These are phyloP conservation scores for Pedionomus torquatus DNA, from an alignment of 2,113 vertebrate species.

Conservation along the genomic window DNA sequence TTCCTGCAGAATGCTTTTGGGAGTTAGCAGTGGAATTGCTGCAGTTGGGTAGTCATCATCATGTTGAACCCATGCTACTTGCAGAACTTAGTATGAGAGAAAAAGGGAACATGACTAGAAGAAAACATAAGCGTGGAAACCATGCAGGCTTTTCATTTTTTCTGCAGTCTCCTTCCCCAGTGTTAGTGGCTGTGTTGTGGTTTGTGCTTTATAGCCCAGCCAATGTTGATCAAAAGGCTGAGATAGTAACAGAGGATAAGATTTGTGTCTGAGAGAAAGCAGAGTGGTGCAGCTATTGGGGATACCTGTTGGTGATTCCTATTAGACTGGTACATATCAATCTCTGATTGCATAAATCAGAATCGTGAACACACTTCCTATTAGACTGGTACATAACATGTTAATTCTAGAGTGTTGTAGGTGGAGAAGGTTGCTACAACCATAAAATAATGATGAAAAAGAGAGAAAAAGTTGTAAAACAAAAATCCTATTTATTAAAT, in stretches of 20 bases:
- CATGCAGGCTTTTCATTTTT: background rate
- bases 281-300: background rate
- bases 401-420: background rate
- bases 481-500: background rate
- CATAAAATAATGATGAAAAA: background rate
- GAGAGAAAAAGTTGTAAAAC: background rate
- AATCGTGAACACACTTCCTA: background rate
- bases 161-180: background rate
- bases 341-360: background rate
- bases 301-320: too few species aligned
- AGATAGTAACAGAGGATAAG: background rate
- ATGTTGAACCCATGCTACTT: background rate
- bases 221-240: background rate
- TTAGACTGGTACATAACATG: background rate
- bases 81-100: background rate
- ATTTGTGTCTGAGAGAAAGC: background rate
- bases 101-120: background rate
- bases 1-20: background rate
- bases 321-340: too few species aligned
- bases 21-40: background rate
- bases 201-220: background rate
- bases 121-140: background rate
- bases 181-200: background rate
- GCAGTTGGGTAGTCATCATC: background rate
- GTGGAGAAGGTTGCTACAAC: background rate